phyloP scores from a whole-genome alignment of 2,797 vertebrate species.

The Serranus cabrilla region DNA sequence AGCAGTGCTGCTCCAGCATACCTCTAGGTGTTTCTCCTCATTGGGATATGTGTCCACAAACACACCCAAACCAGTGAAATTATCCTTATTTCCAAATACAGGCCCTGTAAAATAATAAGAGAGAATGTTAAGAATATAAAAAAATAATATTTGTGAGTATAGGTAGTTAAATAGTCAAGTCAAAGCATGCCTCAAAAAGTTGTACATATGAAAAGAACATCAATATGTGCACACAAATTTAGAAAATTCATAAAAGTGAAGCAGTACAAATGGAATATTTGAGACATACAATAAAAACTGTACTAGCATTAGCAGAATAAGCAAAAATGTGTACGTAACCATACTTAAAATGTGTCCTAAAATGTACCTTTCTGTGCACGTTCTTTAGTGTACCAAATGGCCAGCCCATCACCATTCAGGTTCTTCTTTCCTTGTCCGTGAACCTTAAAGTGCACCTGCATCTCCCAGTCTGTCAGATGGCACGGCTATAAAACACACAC shows the following conservation, averaged over 20 bases:
- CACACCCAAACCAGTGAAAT: slow-evolving; percentile 95
- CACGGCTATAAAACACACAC: slow-evolving; percentile 88
- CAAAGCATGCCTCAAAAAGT: no score
- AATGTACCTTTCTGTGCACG: slow-evolving; percentile 91
- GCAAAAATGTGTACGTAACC: no score
- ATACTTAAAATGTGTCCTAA: not conserved
- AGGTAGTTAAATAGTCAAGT: not conserved
- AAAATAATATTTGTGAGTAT: no score
- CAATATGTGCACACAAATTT: no score
- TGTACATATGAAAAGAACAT: no score
- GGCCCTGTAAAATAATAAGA: slow-evolving; percentile 85
- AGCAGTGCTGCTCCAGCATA: slow-evolving; percentile 70
- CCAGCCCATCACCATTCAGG: slow-evolving; percentile 94
- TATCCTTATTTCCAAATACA: slow-evolving; percentile 97
- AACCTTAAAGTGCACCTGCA: slow-evolving; percentile 97
- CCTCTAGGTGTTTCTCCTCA: slow-evolving; percentile 97
- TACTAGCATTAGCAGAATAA: no score
- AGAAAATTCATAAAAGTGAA: no score
- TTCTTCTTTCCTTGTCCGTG: slow-evolving; percentile 98
- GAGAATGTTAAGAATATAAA: no score
- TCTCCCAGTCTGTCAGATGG: slow-evolving; percentile 95
- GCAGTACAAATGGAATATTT: no score
- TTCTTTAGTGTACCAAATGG: slow-evolving; percentile 97
- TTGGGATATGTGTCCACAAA: slow-evolving; percentile 98
- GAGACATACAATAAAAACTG: no score